Base-by-base conservation (phyloP, 2,888 invertebrate genomes). In the Agapetus fuscipes region DNA sequence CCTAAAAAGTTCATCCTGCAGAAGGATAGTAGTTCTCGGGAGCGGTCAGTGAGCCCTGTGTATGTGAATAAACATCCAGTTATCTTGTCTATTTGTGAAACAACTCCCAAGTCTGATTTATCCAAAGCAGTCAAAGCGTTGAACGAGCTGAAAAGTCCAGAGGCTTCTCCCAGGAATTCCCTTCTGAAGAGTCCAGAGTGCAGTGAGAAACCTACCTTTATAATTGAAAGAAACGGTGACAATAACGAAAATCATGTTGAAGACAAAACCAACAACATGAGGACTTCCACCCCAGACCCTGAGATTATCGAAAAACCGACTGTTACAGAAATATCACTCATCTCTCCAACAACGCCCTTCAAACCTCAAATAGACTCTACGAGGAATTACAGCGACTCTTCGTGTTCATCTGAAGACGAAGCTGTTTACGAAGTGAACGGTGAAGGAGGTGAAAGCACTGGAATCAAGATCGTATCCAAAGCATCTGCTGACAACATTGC, bases 401-500 rank as follows among this genome's bases (percentile, higher is more conserved):
- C 46, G 44, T 46, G 42, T 34, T 45, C 37, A 43, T 20, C 36
- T 43, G 37, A 39, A 27, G 47, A 50, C 34, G 39, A 51, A 20
- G 35, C 40, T 20, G 43, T 41, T 20, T 43, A 36, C 39, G 42
- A 38, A 31, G 29, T 32, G 25, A 39, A 47, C 27, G 48, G 39
- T 10, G 43, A 48, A 30, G 25, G 7, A 15, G 53, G 54, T 36
- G 44, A 41, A 17, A 51, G 52, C 4, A 59, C 61, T 16, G 58
- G 57, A 30, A 55, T 62, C 30, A 69, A 66, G 48, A 58, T 54
- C 28, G 69, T 76, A 52, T 71, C 78, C 6, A 72, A 71, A 51
- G 61, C 67, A n/a, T 76, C 80, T 7, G 59, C 79, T 34, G 79
- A 79, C 54, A 74, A 78, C 51, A 81, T 82, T 52, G 71, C 78